Evolutionary conservation across 2,797 vertebrate species (phyloP), one percentile per base, ranked within the genome.

Genomic region (Halcyon chelicuti): DNA sequence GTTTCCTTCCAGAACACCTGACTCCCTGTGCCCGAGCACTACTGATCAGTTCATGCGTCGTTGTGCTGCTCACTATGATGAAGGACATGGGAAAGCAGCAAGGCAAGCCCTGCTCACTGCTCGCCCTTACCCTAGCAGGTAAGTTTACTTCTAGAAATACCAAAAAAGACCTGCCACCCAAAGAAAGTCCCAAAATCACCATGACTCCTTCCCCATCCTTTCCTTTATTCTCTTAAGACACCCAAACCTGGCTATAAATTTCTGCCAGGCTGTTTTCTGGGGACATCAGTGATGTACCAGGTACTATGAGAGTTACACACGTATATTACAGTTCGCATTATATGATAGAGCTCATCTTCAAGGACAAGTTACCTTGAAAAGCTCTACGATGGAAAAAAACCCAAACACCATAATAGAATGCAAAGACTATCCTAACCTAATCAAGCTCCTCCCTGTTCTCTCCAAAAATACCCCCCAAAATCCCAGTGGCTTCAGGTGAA

Each of bases 31-130:
- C 62, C 66, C 31, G 62, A 60, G 52, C 26, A 12, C 23, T 57
- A 65, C 49, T 49, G 40, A 25, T 8, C 51, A 63, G 46, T 37
- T 4, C 0, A 42, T 1, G 2, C 4, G n/a, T 51, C 20, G 4
- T 7, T 58, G 65, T 0, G 0, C 76, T 33, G 73, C 57, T 77
- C 23, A 5, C 26, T 5, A 0, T 1, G 14, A 55, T 3, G 2
- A 60, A 65, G 33, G 49, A n/a, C 66, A 60, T 7, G 47, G 39
- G 25, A 74, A 61, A 77, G 51, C 1, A 0, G 57, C 60, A 90
- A 66, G 55, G 19, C 14, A 73, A 57, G 51, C 31, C 4, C 5
- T 2, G 5, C 26, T 66, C 17, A 15, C 46, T 35, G 39, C 60
- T n/a, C 3, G 1, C 22, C 22, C 26, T 54, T 8, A 46, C 12